Evolutionary conservation across 2,113 vertebrate genomes (phyloP).

Genomic region (Meriones unguiculatus): DNA sequence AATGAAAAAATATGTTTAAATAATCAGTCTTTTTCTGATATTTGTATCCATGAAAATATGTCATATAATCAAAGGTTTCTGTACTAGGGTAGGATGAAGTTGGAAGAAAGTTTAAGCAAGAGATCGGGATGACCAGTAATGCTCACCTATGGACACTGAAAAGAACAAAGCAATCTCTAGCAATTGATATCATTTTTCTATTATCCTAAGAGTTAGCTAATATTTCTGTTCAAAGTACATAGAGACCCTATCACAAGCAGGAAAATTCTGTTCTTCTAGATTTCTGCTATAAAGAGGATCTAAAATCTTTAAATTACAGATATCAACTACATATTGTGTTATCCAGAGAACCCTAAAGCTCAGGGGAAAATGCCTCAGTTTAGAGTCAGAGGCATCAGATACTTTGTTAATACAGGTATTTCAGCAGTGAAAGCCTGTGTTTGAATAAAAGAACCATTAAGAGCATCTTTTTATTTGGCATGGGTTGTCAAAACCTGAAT

Average conservation of each 20-base stretch:
- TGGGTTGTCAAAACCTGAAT: background rate
- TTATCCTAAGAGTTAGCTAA: background rate
- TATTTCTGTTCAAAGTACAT: background rate
- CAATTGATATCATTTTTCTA: background rate
- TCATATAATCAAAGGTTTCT: background rate
- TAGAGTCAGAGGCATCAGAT: background rate
- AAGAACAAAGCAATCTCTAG: constrained; percentile 24
- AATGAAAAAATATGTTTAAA: background rate
- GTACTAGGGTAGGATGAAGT: background rate
- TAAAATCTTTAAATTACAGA: background rate
- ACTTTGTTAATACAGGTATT: background rate
- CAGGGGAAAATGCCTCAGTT: background rate
- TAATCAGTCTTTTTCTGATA: background rate
- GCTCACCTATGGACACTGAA: background rate
- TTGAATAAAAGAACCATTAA: background rate
- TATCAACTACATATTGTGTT: background rate
- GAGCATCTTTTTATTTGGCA: background rate
- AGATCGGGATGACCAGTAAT: background rate
- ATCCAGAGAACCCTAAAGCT: background rate
- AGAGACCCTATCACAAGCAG: constrained; percentile 3
- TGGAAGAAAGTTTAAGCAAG: background rate
- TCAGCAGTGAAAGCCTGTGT: background rate
- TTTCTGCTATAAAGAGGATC: background rate
- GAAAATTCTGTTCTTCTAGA: background rate
- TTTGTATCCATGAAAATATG: background rate